phyloP scores from a whole-genome alignment of 1,140 invertebrate genomes.

The Bradysia coprophila region DNA sequence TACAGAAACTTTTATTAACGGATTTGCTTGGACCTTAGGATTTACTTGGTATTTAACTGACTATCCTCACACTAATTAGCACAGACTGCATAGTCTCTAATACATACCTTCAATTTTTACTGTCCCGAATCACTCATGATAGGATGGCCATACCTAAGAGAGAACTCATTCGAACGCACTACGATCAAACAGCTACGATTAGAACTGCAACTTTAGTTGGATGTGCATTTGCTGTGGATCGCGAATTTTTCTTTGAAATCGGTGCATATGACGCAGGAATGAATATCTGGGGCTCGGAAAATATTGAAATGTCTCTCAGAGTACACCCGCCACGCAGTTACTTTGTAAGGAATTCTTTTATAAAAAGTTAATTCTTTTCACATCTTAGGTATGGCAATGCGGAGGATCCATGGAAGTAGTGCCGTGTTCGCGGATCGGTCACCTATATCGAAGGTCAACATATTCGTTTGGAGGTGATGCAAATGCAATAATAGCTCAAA shows the following conservation, averaged over 20 bases:
- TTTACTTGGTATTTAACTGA: slow-evolving; percentile 42
- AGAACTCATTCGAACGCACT: slow-evolving; percentile 56
- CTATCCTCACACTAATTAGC: too few relatives aligned
- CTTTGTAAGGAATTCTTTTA: slow-evolving; percentile 4
- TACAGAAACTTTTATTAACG: slow-evolving; percentile 88
- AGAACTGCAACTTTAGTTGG: slow-evolving; percentile 92
- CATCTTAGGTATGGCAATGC: slow-evolving; percentile 80
- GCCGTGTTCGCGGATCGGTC: slow-evolving; percentile 92
- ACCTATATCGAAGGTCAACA: slow-evolving; percentile 88
- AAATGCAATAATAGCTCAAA: slow-evolving; percentile 65
- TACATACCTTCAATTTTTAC: too few relatives aligned
- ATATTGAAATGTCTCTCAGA: slow-evolving; percentile 87
- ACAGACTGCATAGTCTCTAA: too few relatives aligned
- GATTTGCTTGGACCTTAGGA: slow-evolving; percentile 92
- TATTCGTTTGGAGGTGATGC: slow-evolving; percentile 81
- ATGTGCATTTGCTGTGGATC: slow-evolving; percentile 80
- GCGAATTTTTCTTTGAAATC: slow-evolving; percentile 74
- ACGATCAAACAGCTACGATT: slow-evolving; percentile 55
- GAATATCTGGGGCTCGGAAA: slow-evolving; percentile 89
- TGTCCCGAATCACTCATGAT: too few relatives aligned
- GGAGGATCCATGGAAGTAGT: slow-evolving; percentile 87
- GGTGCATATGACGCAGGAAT: slow-evolving; percentile 82
- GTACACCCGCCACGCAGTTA: slow-evolving; percentile 48
- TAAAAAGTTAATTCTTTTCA: background rate
- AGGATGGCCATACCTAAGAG: slow-evolving; percentile 89